Evolutionary conservation across 2,797 vertebrate genomes (phyloP), one percentile per base, ranked within the genome.

Genomic region (Ara ararauna): DNA sequence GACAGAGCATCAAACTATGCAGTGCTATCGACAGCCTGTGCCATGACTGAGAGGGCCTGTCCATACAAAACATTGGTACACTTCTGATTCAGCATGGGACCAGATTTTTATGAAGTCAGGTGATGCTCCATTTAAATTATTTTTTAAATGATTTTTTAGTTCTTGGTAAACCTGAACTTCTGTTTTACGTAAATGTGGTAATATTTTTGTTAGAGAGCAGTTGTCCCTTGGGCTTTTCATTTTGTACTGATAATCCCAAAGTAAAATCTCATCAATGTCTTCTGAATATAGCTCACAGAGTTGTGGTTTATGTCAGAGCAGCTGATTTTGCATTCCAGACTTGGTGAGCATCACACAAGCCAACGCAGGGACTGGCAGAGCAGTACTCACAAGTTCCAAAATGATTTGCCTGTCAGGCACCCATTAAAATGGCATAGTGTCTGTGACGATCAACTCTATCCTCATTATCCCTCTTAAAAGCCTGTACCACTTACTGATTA

Each of bases 391-490:
- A 83, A 77, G 38, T 91, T 96, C 78, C 84, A 60, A 58, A 60
- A 85, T 58, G 26, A 91, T 90, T 74, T 95, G 68, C 78, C 61
- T 95, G 78, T 91, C 71, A 92, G 79, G 27, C 73, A 44, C 76
- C 34, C 34, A 11, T 76, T 81, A 60, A 93, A 87, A 85, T 68
- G 81, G 71, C 47, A 51, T 74, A 2, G 0, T 61, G 48, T 68
- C 71, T n/a, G 13, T 74, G 58, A 89, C 90, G 90, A 96, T 89
- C n/a, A 90, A 64, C 78, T 82, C 27, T 56, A 6, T 71, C 61
- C 70, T 87, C 72, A 89, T 94, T 93, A 93, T 93, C 40, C 75
- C 81, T 66, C 67, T 77, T 72, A 91, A 88, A 87, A 83, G 78
- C 79, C 53, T 91, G 6, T 47, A 73, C 76, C 53, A 36, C 90